Conservation (phyloP, 1,140 invertebrate species). For the Cydia strobilella region DNA sequence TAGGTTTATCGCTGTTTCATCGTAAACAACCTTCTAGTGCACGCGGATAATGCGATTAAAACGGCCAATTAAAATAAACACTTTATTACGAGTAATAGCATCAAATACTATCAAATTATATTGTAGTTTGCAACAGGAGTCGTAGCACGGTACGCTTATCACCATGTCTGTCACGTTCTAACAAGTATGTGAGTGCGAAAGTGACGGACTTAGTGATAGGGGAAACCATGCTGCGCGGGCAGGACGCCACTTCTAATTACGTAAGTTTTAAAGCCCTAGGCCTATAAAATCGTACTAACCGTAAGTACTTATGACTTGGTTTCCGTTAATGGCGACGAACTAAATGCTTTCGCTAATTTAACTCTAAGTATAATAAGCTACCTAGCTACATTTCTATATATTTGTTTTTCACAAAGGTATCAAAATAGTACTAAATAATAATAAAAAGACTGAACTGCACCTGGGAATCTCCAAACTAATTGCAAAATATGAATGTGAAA, state of each 20-base stretch:
- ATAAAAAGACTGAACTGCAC: background rate
- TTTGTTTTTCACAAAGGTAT: no score
- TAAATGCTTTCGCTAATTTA: no score
- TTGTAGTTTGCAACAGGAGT: slow-evolving; percentile 37
- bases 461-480: background rate
- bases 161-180: no score
- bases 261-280: slow-evolving; percentile 54
- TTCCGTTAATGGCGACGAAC: slow-evolving; percentile 20
- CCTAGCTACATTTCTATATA: no score
- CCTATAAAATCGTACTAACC: slow-evolving; percentile 52
- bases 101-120: slow-evolving; percentile 49
- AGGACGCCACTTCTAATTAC: slow-evolving; percentile 53
- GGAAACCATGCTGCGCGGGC: no score
- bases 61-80: slow-evolving; percentile 59
- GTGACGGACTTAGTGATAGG: no score
- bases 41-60: slow-evolving; percentile 56
- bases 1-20: slow-evolving; percentile 53
- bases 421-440: no score
- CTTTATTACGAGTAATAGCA: slow-evolving; percentile 56
- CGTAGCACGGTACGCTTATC: no score
- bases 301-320: slow-evolving; percentile 54
- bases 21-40: slow-evolving; percentile 39
- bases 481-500: background rate
- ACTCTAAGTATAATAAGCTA: no score
- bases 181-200: no score